Evolutionary conservation across 2,797 vertebrate species (phyloP).

Genomic region (Tympanoctomys barrerae): DNA sequence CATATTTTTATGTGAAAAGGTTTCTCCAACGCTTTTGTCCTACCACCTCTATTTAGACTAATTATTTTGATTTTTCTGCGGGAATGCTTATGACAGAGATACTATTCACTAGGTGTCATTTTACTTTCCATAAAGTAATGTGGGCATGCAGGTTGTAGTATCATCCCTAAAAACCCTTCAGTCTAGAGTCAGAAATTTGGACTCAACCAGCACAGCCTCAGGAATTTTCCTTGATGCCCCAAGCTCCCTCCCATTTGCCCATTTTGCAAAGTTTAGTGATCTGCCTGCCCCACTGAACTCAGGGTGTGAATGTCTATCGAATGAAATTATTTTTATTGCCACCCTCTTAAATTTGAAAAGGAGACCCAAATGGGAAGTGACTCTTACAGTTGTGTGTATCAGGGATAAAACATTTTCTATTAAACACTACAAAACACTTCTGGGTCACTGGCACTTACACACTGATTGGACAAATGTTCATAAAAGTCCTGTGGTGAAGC

Average conservation of each 20-base stretch:
- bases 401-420: neutral
- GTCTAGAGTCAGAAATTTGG: neutral
- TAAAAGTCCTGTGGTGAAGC: neutral
- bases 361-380: neutral
- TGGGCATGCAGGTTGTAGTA: neutral
- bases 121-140: conserved; percentile 9
- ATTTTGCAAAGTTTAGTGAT: neutral
- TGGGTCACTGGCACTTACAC: neutral
- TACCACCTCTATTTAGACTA: neutral
- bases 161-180: neutral
- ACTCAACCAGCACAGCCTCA: neutral
- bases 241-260: neutral
- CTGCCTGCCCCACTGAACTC: neutral
- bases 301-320: neutral
- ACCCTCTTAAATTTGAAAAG: neutral
- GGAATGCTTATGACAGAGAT: neutral
- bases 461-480: neutral
- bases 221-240: neutral
- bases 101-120: conserved; percentile 25
- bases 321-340: neutral
- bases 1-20: conserved; percentile 14
- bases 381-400: neutral
- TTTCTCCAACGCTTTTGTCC: neutral
- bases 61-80: neutral
- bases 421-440: neutral